A percentile compares a stretch with the other conserved stretches of the same genome.
Conservation (phyloP, 2,113 vertebrate species). For the Astur gentilis region DNA sequence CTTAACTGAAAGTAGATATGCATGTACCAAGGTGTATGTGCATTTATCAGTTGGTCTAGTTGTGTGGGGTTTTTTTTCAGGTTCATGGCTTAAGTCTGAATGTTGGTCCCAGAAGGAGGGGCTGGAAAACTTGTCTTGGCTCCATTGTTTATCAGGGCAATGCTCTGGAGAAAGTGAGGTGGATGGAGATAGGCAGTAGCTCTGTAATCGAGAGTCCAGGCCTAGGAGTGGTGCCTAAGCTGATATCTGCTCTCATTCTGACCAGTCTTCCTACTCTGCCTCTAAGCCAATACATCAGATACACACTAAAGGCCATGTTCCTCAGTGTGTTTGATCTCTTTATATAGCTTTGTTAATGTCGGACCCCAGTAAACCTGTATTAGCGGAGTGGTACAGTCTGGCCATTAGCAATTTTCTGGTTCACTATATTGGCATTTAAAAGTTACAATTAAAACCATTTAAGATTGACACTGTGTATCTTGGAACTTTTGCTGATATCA, state of each 20-base stretch:
- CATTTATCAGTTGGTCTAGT: not conserved
- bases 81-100: not conserved
- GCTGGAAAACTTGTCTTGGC: not conserved
- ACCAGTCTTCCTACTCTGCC: not conserved
- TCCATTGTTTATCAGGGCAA: not conserved
- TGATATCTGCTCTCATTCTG: not conserved
- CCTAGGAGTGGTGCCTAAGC: not conserved
- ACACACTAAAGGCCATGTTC: accelerated
- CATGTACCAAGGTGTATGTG: not conserved
- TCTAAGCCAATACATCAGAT: too few species aligned
- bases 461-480: not conserved
- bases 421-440: not conserved
- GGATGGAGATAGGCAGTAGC: not conserved
- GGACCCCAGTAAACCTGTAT: not conserved
- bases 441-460: not conserved
- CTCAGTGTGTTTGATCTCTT: not conserved
- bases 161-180: not conserved
- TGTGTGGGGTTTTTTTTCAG: not conserved
- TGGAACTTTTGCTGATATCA: not conserved
- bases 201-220: not conserved
- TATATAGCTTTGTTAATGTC: accelerated
- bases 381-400: not conserved
- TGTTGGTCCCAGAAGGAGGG: not conserved
- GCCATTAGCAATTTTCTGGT: not conserved
- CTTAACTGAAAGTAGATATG: not conserved